A percentile compares a stretch with the other conserved stretches of the same genome.
phyloP scores from a whole-genome alignment of 1,140 invertebrate species.

The Drosophila ogumai region DNA sequence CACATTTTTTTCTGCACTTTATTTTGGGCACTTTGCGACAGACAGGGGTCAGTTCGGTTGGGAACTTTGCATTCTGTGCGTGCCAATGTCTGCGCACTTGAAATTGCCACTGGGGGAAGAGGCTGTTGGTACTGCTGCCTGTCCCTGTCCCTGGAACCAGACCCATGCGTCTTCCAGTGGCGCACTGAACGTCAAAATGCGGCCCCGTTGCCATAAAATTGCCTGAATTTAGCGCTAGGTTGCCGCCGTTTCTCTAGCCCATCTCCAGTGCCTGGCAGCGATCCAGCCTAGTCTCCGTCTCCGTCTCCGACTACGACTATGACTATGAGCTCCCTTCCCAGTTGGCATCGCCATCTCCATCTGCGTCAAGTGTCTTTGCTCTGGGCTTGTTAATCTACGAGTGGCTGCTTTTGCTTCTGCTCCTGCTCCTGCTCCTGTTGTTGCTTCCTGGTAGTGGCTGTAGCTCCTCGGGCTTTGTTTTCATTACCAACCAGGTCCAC shows the following conservation, averaged over 20 bases:
- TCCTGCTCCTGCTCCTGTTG: slow-evolving; percentile 28
- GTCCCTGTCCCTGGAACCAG: slow-evolving; percentile 37
- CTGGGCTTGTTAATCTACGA: slow-evolving; percentile 77
- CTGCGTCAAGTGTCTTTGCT: slow-evolving; percentile 66
- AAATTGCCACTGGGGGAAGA: slow-evolving; percentile 39
- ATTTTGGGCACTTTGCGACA: neutral
- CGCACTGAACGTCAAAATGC: slow-evolving; percentile 72
- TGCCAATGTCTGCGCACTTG: slow-evolving; percentile 72
- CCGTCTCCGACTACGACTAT: neutral
- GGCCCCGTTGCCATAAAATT: slow-evolving; percentile 74
- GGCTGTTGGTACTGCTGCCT: slow-evolving; percentile 15
- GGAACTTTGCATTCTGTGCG: slow-evolving; percentile 22
- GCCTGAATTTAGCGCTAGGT: slow-evolving; percentile 80
- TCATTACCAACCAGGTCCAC: slow-evolving; percentile 73
- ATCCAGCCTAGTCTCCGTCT: slow-evolving; percentile 49
- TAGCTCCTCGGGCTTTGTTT: slow-evolving; percentile 76
- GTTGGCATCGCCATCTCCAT: slow-evolving; percentile 1
- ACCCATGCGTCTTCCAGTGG: slow-evolving; percentile 75
- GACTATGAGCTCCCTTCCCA: neutral
- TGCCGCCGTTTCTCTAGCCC: slow-evolving; percentile 53
- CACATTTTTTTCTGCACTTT: slow-evolving; percentile 31
- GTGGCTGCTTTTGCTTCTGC: slow-evolving; percentile 40
- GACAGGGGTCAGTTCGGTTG: slow-evolving; percentile 29
- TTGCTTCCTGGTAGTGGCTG: slow-evolving; percentile 55
- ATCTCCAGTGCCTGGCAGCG: slow-evolving; percentile 66